Base-by-base conservation (phyloP, 2,797 vertebrate genomes). In the Silurus aristotelis region DNA sequence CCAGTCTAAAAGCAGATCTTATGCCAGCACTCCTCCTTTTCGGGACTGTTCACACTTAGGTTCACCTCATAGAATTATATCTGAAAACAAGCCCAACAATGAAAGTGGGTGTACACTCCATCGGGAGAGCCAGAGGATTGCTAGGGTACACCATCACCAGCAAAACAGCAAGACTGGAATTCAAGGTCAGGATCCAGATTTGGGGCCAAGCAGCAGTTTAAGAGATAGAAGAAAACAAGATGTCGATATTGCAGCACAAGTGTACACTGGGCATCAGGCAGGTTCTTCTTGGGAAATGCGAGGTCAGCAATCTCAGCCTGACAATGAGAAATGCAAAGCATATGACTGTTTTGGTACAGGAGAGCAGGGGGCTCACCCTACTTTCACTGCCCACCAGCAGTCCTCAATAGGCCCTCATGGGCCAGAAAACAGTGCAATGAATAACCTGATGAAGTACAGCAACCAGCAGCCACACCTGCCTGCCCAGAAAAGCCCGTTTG, bases 61-160 rank as follows among this genome's bases (percentile, higher is more conserved):
- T 89, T 86, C 88, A 80, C 89, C 87, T 56, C 83, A 90, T 75
- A 93, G 90, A 88, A 58, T 83, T n/a, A 81, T 87, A 6, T 86
- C 87, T 10, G 91, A 90, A 79, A 82, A 83, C 77, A 90, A 88
- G 82, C 83, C 81, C 15, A 83, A 31, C 93, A 92, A 73, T 31
- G 90, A 88, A 64, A 78, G 46, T 75, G 88, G 87, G 15, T 95
- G 95, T 89, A 92, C 93, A 92, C 93, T 96, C 91, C 96, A 97
- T 82, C 92, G 92, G 88, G 94, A 95, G 83, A 94, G 94, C 78
- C 97, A 98, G 90, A 98, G 97, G 85, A 96, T 99, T 89, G 98
- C 98, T 8, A 95, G 97, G 85, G 97, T 99, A 93, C 95, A 96
- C 87, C 97, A 99, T 90, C 97, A 99, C 93, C 98, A 98, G 93